Conservation (phyloP, 2,888 invertebrate species). For the Tenodera sinensis region DNA sequence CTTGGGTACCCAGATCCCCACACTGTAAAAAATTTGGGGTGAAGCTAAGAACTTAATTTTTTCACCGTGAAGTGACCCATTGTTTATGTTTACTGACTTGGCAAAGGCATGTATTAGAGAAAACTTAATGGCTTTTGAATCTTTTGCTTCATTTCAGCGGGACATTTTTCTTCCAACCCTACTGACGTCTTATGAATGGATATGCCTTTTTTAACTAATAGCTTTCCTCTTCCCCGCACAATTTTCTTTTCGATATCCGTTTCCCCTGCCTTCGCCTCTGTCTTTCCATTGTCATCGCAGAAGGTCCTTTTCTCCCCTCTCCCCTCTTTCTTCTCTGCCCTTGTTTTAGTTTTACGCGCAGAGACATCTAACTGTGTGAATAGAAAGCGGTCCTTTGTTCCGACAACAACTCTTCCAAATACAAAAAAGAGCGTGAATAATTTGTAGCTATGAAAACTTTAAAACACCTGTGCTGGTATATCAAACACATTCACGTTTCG, state of each 20-base stretch:
- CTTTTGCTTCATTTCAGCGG: conserved; percentile 17
- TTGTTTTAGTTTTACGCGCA: not conserved
- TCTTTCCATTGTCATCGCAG: not conserved
- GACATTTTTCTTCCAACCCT: conserved; percentile 28
- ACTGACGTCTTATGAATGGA: conserved; percentile 24
- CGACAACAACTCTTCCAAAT: not conserved
- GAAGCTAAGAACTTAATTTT: not conserved
- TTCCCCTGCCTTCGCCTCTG: not conserved
- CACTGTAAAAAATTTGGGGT: not conserved
- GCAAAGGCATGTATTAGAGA: conserved; percentile 25
- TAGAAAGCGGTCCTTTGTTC: not conserved
- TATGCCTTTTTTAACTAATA: conserved; percentile 4
- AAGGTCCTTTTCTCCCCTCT: not conserved
- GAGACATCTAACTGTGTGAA: not conserved
- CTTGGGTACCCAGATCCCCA: not conserved
- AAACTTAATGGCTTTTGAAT: not conserved
- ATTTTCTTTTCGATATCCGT: conserved; percentile 18
- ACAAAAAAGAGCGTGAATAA: not conserved
- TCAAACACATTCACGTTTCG: not conserved
- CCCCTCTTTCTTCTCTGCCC: not conserved
- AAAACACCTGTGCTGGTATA: not conserved
- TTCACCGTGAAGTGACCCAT: conserved; percentile 5
- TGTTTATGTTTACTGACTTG: conserved; percentile 31
- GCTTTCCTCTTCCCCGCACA: conserved; percentile 14
- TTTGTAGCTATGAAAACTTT: not conserved